Base-by-base conservation (phyloP, 2,888 invertebrate genomes). In the Lathronympha strigana region DNA sequence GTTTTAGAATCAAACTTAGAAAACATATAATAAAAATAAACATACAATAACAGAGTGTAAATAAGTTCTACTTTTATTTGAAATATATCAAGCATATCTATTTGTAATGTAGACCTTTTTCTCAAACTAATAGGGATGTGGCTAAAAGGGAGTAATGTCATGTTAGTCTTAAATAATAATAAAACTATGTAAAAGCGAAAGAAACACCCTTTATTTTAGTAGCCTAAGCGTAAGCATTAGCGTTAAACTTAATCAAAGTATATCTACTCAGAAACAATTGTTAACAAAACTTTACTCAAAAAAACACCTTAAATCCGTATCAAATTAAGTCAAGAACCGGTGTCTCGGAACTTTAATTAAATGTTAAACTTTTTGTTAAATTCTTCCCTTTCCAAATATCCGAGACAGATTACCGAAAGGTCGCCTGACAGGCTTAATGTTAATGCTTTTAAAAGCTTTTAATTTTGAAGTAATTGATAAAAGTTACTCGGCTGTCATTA, bases 341-440 rank as follows among this genome's bases (percentile, higher is more conserved):
- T 61, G 36, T 25, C 25, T 25, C 53, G 17, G 43, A 8, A 13
- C 51, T 62, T 55, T 63, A 63, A 63, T 63, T 63, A 49, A 63
- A 57, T 23, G 54, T 63, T 47, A 13, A 57, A 57, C 23, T 63
- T 49, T 58, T 49, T 63, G 40, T 62, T 33, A 53, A 43, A 62
- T 62, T 53, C 61, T 25, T 53, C 57, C 49, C 57, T 38, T 47
- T 49, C 50, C 53, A 51, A 64, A 53, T 47, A 64, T 47, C 38
- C 51, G 60, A 33, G 64, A 53, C 36, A 38, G 64, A 64, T 64
- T 64, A 60, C 33, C n/a, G 51, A 64, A 64, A 64, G 64, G 64
- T 64, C 58, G 57, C 36, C 43, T 60, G 64, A 60, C 51, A 64
- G 36, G 58, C 50, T 36, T 64, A 63, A 50, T 51, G 57, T 64